Evolutionary conservation across 2,113 vertebrate genomes (phyloP).

Genomic region (Syrmaticus mikado): DNA sequence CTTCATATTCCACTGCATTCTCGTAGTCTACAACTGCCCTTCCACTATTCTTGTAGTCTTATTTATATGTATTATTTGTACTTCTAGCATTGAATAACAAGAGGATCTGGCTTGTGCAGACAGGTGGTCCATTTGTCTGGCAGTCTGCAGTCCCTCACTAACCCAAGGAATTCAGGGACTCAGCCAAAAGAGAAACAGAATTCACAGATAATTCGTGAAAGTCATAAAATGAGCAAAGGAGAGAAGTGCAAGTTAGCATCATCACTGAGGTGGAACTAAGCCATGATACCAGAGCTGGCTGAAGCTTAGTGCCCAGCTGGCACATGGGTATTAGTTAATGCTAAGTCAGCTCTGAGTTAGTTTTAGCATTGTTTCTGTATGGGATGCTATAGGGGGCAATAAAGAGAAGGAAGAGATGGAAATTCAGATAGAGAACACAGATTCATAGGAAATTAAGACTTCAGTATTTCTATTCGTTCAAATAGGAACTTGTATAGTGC

Average conservation of each 20-base stretch:
- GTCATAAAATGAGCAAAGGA: background rate
- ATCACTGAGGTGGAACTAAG: background rate
- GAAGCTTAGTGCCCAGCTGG: background rate
- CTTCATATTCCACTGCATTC: background rate
- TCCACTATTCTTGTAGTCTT: background rate
- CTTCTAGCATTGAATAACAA: background rate
- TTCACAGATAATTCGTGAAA: background rate
- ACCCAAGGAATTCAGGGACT: background rate
- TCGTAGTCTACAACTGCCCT: background rate
- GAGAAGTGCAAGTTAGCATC: background rate
- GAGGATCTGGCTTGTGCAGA: background rate
- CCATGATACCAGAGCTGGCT: fast-evolving
- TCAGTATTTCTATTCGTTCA: background rate
- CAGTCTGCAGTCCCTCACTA: background rate
- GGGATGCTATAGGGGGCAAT: background rate
- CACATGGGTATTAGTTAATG: background rate
- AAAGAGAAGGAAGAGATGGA: background rate
- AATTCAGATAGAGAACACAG: background rate
- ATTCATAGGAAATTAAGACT: background rate
- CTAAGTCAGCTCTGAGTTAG: background rate
- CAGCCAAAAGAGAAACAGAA: background rate
- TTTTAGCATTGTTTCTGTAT: background rate
- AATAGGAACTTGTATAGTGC: background rate
- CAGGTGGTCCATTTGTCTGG: background rate
- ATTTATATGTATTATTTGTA: background rate